These are phyloP conservation scores for Gallinago paraguaiae DNA, from an alignment of 2,113 vertebrate species.

Conservation along the genomic window DNA sequence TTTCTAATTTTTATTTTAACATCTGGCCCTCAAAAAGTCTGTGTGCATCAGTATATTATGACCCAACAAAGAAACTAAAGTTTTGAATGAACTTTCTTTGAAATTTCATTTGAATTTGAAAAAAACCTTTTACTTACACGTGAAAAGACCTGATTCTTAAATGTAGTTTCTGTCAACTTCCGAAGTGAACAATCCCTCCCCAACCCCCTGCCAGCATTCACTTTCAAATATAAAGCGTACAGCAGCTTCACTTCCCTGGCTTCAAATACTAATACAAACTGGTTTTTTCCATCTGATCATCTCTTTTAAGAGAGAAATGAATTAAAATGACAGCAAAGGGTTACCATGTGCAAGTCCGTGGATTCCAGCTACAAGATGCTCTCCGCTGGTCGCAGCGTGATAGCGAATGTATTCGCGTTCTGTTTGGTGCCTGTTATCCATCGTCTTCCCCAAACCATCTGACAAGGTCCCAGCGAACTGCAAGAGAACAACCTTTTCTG, in stretches of 20 bases:
- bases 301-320: background rate
- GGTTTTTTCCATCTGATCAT: background rate
- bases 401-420: slow-evolving; percentile 96
- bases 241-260: background rate
- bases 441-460: slow-evolving; percentile 94
- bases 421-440: slow-evolving; percentile 94
- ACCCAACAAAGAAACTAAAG: background rate
- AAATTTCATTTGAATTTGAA: background rate
- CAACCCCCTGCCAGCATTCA: background rate
- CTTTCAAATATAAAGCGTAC: background rate
- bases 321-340: background rate
- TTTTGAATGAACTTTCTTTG: background rate
- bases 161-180: background rate
- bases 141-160: background rate
- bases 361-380: slow-evolving; percentile 95
- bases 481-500: background rate
- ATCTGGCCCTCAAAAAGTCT: background rate
- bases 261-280: background rate
- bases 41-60: background rate
- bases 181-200: background rate
- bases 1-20: background rate
- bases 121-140: background rate
- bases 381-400: slow-evolving; percentile 94
- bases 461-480: slow-evolving; percentile 96
- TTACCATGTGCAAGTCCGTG: slow-evolving; percentile 96